Base-by-base conservation (phyloP, 1,140 invertebrate genomes). In the Cherax quadricarinatus region DNA sequence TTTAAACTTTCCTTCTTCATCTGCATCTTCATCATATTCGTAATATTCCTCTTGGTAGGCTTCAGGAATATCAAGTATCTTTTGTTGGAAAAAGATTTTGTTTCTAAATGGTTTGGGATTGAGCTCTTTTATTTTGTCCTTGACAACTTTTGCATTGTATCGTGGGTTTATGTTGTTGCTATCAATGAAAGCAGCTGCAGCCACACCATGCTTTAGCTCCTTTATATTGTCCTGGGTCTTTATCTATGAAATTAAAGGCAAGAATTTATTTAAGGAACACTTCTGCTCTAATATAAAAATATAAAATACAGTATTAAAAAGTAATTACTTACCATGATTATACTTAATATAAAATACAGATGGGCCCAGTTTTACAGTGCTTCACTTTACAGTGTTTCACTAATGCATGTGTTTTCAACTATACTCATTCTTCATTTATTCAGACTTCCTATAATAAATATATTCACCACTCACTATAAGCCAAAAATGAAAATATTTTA, bases 101-200 rank as follows among this genome's bases (percentile, higher is more conserved):
- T 88, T 80, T 79, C 57, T 80, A 24, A 88, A 16, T 51, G 78
- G 78, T 3, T 57, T 30, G 9, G 24, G 78, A 41, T 57, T 57
- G 7, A 48, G 73, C 7, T 88, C 78, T 41, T 79, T 16, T 49
- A 62, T 16, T n/a, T 81, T 60, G 41, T 88, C 78, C 53, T 81
- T 88, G n/a, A 62, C 78, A 9, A 21, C 62, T 51, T 83, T 83
- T 5, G 41, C n/a, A 30, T 79, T 80, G 51, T 88, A 81, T 60
- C 86, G 60, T 80, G 78, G 75, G 24, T 88, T 79, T 24, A 88
- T 51, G 30, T 60, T 60, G n/a, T 88, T 51, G 60, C 73, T 79
- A 18, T 53, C 51, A 16, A 41, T 62, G 5, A 80, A 53, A 24
- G 30, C 53, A 24, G 66, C 60, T 49, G 49, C 24, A 48, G 18